These are phyloP conservation scores for Thaumetopoea pityocampa DNA, from an alignment of 1,140 invertebrate species.

Conservation along the genomic window DNA sequence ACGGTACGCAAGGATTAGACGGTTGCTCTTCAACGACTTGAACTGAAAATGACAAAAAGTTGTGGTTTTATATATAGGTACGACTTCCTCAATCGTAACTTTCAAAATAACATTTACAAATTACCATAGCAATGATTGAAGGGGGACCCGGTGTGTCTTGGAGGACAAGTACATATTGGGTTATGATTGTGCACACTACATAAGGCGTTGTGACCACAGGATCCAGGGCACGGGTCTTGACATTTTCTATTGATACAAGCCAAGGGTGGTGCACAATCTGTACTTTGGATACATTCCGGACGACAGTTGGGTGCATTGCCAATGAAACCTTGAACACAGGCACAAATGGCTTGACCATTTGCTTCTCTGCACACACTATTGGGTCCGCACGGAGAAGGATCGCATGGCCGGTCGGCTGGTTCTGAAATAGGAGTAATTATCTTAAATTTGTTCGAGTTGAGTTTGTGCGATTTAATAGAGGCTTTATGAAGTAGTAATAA, in stretches of 20 bases:
- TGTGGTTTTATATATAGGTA: too few species aligned
- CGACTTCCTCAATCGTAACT: too few species aligned
- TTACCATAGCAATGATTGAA: conserved; percentile 81
- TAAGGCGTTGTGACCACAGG: conserved; percentile 83
- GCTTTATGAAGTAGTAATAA: too few species aligned
- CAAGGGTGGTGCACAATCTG: conserved; percentile 80
- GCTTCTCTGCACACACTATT: conserved; percentile 83
- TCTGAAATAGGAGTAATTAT: conserved; percentile 31
- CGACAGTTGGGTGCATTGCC: conserved; percentile 84
- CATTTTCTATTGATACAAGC: conserved; percentile 88
- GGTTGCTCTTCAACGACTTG: conserved; percentile 50
- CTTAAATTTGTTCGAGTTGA: too few species aligned
- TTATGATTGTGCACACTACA: conserved; percentile 86
- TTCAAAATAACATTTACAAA: conserved; percentile 29
- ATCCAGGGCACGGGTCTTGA: conserved; percentile 83
- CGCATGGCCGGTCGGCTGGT: conserved; percentile 74
- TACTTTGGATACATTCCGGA: conserved; percentile 84
- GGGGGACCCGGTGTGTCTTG: conserved; percentile 84
- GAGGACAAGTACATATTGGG: conserved; percentile 84
- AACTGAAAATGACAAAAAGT: too few species aligned
- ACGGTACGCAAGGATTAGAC: conserved; percentile 82
- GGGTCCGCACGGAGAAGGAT: conserved; percentile 85
- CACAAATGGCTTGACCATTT: conserved; percentile 81
- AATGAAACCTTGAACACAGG: conserved; percentile 80
- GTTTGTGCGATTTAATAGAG: too few species aligned